Base-by-base conservation (phyloP, 2,888 invertebrate genomes). In the Apamea sordens region DNA sequence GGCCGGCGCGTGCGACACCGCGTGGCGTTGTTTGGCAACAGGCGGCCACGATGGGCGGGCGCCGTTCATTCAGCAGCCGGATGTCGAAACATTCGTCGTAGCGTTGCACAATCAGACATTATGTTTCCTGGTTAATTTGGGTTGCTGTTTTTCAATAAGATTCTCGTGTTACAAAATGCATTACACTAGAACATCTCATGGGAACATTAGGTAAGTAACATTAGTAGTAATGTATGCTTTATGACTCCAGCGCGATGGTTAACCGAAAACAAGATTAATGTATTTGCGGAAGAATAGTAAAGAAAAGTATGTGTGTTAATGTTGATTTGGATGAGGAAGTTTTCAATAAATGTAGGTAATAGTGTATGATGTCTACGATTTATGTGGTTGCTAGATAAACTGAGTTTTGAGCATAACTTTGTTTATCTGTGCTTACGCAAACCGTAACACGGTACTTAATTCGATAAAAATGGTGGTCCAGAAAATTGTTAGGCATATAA, bases 51-150 rank as follows among this genome's bases (percentile, higher is more conserved):
- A 59, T 72, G 71, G 56, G 73, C 84, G 69, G 61, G 56, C 80
- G 44, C 47, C 70, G 69, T 77, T 65, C 88, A 86, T 88, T 89
- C 86, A 85, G 70, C 74, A n/a, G 32, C 59, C 80, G 77, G 79
- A 75, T 90, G 88, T 89, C 80, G 89, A 84, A 88, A 89, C 80
- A 82, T 73, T 83, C 78, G 63, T 47, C 70, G 65, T 71, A 79
- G 75, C 74, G 89, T 94, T 94, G 89, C 94, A 92, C 92, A 93
- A 94, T 85, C 84, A 88, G 88, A 87, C 89, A 89, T 85, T 85
- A 79, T 79, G 88, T 91, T 94, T 94, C 94, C 94, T 93, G 92
- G 92, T 92, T 89, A 90, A 93, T 93, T 90, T 93, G 76, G 93
- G 93, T 92, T 91, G 92, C 92, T 91, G 89, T 91, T 91, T 86